phyloP scores from a whole-genome alignment of 2,888 invertebrate genomes.

The Spodoptera exigua region DNA sequence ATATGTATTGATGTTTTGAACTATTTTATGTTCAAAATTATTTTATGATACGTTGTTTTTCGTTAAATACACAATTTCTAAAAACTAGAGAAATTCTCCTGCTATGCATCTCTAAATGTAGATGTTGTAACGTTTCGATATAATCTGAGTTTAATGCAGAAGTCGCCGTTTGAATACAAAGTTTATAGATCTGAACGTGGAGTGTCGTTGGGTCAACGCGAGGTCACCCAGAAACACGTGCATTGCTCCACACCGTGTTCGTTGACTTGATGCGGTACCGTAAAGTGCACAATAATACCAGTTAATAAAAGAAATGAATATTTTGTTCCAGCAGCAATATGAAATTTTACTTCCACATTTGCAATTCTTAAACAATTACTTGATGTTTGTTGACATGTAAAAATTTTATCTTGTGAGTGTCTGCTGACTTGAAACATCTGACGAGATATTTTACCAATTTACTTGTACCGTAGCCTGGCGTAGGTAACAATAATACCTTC shows the following conservation, averaged over 20 bases:
- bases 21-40: too few relatives aligned
- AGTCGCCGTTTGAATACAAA: conserved; percentile 47
- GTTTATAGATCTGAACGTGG: conserved; percentile 59
- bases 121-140: conserved; percentile 35
- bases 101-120: conserved; percentile 6
- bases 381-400: too few relatives aligned
- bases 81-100: background rate
- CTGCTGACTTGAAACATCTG: background rate
- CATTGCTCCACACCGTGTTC: conserved; percentile 42
- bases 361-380: background rate
- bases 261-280: conserved; percentile 17
- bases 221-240: conserved; percentile 72
- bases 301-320: too few relatives aligned
- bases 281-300: conserved; percentile 3
- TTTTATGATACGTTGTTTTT: background rate
- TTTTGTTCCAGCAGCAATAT: background rate
- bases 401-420: background rate
- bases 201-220: conserved; percentile 56
- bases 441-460: background rate
- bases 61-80: background rate
- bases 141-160: conserved; percentile 19
- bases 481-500: conserved; percentile 4
- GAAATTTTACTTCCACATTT: conserved; percentile 1
- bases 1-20: conserved; percentile 11
- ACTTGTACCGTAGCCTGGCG: background rate